Conservation (phyloP, 2,888 invertebrate species). For the Caenorhabditis sp. region DNA sequence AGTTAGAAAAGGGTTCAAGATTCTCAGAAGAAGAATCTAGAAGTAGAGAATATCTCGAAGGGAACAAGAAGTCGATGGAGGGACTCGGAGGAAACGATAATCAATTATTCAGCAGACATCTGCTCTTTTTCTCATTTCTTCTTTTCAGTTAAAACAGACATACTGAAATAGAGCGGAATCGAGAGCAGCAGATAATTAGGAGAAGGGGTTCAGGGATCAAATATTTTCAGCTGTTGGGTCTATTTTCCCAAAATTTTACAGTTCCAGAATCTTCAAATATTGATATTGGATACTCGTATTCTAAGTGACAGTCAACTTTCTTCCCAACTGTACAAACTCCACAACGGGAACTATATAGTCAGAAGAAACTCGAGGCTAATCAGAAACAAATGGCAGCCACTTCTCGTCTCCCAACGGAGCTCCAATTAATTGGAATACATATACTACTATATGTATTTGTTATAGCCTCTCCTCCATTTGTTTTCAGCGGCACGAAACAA, state of each 20-base stretch:
- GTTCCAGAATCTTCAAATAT: too few species aligned
- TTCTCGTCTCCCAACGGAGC: not conserved
- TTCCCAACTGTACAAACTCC: too few species aligned
- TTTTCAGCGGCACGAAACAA: slow-evolving; percentile 5
- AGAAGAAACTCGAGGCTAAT: slow-evolving; percentile 26
- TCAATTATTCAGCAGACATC: slow-evolving; percentile 47
- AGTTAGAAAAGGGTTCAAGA: slow-evolving; percentile 28
- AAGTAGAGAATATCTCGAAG: not conserved
- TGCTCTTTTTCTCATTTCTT: slow-evolving; percentile 36
- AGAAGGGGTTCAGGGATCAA: slow-evolving; percentile 10
- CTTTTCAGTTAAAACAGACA: slow-evolving; percentile 35
- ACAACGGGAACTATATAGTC: slow-evolving; percentile 21
- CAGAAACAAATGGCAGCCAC: slow-evolving; percentile 27
- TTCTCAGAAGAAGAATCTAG: slow-evolving; percentile 3
- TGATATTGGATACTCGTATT: too few species aligned
- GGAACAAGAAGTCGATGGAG: slow-evolving; percentile 30
- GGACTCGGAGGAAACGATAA: slow-evolving; percentile 17
- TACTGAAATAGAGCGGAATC: slow-evolving; percentile 28
- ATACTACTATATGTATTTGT: not conserved
- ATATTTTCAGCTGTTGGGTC: not conserved
- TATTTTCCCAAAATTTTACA: too few species aligned
- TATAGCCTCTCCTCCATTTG: slow-evolving; percentile 2
- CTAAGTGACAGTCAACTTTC: too few species aligned
- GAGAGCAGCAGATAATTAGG: slow-evolving; percentile 3
- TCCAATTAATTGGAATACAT: slow-evolving; percentile 14